Base-by-base conservation (phyloP, 2,113 vertebrate genomes). In the Pseudolaguvia tuberculata region DNA sequence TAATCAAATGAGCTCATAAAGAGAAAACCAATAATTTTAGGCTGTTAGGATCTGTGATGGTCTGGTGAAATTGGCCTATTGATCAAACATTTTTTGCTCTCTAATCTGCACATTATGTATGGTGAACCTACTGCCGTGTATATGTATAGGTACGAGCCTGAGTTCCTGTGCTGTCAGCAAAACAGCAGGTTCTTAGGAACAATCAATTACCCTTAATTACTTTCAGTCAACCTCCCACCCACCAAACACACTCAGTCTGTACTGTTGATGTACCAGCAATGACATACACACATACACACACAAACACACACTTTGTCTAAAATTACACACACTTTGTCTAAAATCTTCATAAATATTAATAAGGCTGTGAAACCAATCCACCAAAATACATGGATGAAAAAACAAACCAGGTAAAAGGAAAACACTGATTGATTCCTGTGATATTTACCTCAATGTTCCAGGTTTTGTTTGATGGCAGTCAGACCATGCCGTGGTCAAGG, bases 181-280 rank as follows among this genome's bases (percentile, higher is more conserved):
- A 86, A 86, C 75, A 83, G 63, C 69, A 77, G 65, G n/a, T 80
- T 82, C 75, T 82, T 78, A 81, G 81, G 48, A 69, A 75, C 84
- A 81, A 89, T 89, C 86, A 86, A 79, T 87, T 79, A 82, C 69
- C 80, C 83, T 87, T 89, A 84, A 85, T 82, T 86, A 79, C 31
- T 67, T 87, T 88, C 77, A 2, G 79, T 78, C 83, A 82, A 80
- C 70, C 77, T 83, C 85, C 52, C 90, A 86, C 82, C 87, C 83
- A 85, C 67, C 56, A 50, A 9, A 66, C 45, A 59, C 47, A 29
- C 58, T 75, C 58, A 50, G 51, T 55, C 69, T 27, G 47, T 45
- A 55, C n/a, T n/a, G n/a, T n/a, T n/a, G 42, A 76, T 18, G 65
- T 31, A 56, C 25, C 63, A 25, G 52, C 53, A 53, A 10, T 39